Conservation (phyloP, 2,888 invertebrate genomes). For the Corbicula japonica region DNA sequence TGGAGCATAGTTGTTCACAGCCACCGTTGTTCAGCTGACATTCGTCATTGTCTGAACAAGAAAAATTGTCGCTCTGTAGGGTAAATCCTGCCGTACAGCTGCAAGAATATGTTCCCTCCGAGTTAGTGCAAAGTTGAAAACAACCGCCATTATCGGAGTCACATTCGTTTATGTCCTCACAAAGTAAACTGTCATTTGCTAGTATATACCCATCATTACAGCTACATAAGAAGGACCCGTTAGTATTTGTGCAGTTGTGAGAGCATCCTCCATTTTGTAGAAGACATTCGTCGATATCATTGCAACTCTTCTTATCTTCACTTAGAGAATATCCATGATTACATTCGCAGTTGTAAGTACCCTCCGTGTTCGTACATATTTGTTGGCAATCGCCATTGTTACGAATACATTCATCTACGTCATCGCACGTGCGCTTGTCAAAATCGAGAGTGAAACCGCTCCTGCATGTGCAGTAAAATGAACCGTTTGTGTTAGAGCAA, state of each 20-base stretch:
- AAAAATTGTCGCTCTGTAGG: background rate
- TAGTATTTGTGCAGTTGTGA: background rate
- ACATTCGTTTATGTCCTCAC: slow-evolving; percentile 6
- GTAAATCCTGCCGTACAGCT: background rate
- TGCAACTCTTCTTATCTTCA: background rate
- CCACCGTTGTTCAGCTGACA: background rate
- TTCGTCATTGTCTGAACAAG: background rate
- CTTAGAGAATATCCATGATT: background rate
- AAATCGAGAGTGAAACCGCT: background rate
- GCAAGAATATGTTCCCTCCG: background rate
- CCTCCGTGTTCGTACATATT: background rate
- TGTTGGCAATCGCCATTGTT: background rate
- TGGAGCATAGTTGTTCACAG: background rate
- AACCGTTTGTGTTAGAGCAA: background rate
- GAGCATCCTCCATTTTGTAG: slow-evolving; percentile 4
- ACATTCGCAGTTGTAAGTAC: slow-evolving; percentile 4
- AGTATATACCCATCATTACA: background rate
- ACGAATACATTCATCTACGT: background rate
- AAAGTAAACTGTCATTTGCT: background rate
- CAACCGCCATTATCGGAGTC: background rate
- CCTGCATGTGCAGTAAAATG: background rate
- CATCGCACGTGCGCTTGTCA: background rate
- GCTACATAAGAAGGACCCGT: slow-evolving; percentile 1
- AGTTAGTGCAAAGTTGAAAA: background rate
- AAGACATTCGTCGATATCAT: slow-evolving; percentile 15